Evolutionary conservation across 64 coral and sea anemone genomes (phyloP), one percentile per base, ranked within the genome.

Genomic region (Porites lutea): DNA sequence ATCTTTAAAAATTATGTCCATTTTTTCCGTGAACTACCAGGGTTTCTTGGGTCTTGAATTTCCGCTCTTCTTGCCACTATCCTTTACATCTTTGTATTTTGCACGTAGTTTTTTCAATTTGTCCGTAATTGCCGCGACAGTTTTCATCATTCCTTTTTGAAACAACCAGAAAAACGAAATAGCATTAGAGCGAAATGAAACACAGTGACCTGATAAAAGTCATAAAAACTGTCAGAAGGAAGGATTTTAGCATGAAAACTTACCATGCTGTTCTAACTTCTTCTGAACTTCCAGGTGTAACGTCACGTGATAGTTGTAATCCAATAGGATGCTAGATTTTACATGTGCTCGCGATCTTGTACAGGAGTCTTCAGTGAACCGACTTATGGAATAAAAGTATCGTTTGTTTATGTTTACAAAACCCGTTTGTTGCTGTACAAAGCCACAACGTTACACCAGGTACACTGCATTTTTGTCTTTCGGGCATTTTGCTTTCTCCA

Each of bases 191-290:
- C 84, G 66, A 87, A 52, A 63, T 66, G 55, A 50, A 65, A 62
- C 48, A 48, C 53, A 55, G 48, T n/a, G 37, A 83, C 55, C 58
- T 62, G 14, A 2, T 23, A 83, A 46, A 64, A 16, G 64, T 46
- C 67, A 53, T 85, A 64, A 85, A 63, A 85, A 85, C 60, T 85
- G 53, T 85, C 53, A 61, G 61, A 61, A 64, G n/a, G 43, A 57
- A 64, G 82, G 82, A 85, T 64, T 85, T 85, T 27, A 85, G 61
- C 59, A 61, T 85, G 66, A 66, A 66, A 83, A 85, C 82, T 69
- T 85, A 85, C 82, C 82, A 59, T 85, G 82, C 57, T 85, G 82
- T 85, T 85, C 82, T 85, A 85, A 85, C 82, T 85, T 85, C 59
- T 85, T 85, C 59, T 85, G 4, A 85, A 85, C 82, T 85, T 84